phyloP scores from a whole-genome alignment of 2,888 invertebrate species.

The Nephrotoma flavescens region DNA sequence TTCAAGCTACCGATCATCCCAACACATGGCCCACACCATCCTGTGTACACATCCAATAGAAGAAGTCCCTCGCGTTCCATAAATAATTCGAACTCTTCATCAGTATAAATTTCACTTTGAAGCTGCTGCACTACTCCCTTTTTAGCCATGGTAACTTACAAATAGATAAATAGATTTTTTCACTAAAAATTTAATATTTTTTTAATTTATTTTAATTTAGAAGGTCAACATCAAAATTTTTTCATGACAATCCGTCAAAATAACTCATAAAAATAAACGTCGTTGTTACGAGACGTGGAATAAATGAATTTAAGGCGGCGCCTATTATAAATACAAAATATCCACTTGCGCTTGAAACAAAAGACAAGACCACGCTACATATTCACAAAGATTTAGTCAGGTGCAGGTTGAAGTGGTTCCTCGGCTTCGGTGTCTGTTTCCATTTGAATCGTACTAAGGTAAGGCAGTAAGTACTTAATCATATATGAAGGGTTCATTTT shows the following conservation, averaged over 20 bases:
- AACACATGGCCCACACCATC: slow-evolving; percentile 82
- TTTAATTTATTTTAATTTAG: too few relatives aligned
- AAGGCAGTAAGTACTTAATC: too few relatives aligned
- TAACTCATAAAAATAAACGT: background rate
- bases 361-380: too few relatives aligned
- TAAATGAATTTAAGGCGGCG: background rate
- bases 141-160: slow-evolving; percentile 40
- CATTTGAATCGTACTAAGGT: too few relatives aligned
- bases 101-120: slow-evolving; percentile 63
- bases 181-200: too few relatives aligned
- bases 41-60: slow-evolving; percentile 75
- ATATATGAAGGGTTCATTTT: too few relatives aligned
- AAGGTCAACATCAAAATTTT: background rate
- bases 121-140: slow-evolving; percentile 62
- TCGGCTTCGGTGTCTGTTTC: too few relatives aligned
- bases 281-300: background rate
- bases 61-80: slow-evolving; percentile 59
- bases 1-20: slow-evolving; percentile 74
- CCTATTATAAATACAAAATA: too few relatives aligned
- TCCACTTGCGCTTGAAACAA: too few relatives aligned
- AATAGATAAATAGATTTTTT: too few relatives aligned
- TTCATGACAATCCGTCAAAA: background rate
- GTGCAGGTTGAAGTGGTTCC: too few relatives aligned
- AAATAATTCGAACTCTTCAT: slow-evolving; percentile 76
- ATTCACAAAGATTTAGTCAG: too few relatives aligned